Conservation (phyloP, 1,140 invertebrate genomes). For the Steinernema feltiae region DNA sequence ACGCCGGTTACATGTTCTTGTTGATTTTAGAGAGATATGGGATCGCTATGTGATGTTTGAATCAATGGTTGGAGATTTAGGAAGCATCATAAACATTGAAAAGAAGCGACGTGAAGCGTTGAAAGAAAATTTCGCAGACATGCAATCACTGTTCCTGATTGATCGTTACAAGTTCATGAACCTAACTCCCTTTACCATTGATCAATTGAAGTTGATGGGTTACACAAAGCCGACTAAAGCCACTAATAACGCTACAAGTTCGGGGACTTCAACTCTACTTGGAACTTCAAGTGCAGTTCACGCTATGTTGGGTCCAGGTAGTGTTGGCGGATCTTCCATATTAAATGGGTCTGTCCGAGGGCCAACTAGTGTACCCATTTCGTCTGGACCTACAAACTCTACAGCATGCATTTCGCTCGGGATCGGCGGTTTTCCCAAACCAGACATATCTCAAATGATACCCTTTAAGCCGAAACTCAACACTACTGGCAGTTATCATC, state of each 20-base stretch:
- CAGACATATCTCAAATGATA: constrained; percentile 55
- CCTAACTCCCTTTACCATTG: constrained; percentile 48
- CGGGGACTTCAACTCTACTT: not conserved
- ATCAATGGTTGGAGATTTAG: constrained; percentile 91
- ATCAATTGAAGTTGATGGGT: constrained; percentile 54
- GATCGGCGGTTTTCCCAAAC: constrained; percentile 47
- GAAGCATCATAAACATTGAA: constrained; percentile 80
- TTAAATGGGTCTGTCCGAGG: no score
- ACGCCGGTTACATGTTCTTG: constrained; percentile 18
- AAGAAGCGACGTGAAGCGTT: constrained; percentile 66
- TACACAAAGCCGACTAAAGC: constrained; percentile 33
- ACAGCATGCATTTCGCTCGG: constrained; percentile 27
- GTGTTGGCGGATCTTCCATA: no score
- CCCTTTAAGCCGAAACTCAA: constrained; percentile 53
- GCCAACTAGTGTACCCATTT: no score
- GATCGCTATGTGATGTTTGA: constrained; percentile 96
- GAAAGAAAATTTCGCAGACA: constrained; percentile 67
- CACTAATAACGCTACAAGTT: not conserved
- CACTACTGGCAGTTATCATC: constrained; percentile 41
- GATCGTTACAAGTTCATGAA: constrained; percentile 56
- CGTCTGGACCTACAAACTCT: no score
- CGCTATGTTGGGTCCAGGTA: not conserved
- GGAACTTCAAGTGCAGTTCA: constrained; percentile 25
- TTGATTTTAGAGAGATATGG: constrained; percentile 80
- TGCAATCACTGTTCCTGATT: constrained; percentile 47